phyloP scores from a whole-genome alignment of 2,113 vertebrate species.

The Scomber colias region DNA sequence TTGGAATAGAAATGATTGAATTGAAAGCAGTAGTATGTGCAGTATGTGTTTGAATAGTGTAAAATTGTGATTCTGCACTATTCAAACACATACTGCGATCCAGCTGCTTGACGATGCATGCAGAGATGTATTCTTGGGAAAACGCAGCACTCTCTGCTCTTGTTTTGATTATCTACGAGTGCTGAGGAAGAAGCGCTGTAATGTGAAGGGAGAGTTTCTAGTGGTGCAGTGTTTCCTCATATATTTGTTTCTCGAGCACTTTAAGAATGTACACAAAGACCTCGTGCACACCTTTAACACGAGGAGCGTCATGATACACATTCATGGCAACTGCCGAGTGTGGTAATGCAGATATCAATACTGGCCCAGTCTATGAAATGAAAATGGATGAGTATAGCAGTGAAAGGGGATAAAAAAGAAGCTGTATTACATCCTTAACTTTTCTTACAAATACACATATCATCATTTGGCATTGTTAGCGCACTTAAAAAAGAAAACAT shows the following conservation, averaged over 20 bases:
- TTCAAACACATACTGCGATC: background rate
- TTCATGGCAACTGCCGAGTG: background rate
- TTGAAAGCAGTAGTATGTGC: too few relatives aligned
- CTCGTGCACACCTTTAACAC: background rate
- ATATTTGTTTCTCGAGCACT: background rate
- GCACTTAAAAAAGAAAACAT: background rate
- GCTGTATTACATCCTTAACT: background rate
- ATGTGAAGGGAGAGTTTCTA: background rate
- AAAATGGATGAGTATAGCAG: background rate
- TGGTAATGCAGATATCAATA: background rate
- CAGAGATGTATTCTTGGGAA: background rate
- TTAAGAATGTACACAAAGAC: background rate
- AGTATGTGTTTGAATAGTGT: too few relatives aligned
- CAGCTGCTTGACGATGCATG: background rate
- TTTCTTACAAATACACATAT: too few relatives aligned
- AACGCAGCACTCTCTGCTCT: background rate
- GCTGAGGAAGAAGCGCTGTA: background rate
- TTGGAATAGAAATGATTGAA: constrained; percentile 7
- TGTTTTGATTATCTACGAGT: background rate
- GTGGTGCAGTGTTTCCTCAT: background rate
- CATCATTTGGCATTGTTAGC: background rate
- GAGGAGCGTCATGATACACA: background rate
- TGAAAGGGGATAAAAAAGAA: background rate
- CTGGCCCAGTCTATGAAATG: background rate
- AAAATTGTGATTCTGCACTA: constrained; percentile 17